These are phyloP conservation scores for Hipparchia semele DNA, from an alignment of 2,888 invertebrate species.

Conservation along the genomic window DNA sequence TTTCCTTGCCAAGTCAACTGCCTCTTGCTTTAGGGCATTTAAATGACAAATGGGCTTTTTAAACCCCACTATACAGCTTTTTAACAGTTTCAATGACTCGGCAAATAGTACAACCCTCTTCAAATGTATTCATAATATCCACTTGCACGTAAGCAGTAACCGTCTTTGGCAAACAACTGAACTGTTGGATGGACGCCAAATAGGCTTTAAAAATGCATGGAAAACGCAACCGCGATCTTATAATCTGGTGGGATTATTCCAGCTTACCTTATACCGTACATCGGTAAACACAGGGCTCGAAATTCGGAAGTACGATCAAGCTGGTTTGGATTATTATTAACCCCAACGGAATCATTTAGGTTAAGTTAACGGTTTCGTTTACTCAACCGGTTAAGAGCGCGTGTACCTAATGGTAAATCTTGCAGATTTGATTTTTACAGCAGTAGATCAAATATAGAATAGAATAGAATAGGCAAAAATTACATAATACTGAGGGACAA, in stretches of 20 bases:
- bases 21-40: neutral
- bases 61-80: neutral
- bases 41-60: neutral
- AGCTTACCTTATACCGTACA: slow-evolving; percentile 14
- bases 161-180: slow-evolving; percentile 34
- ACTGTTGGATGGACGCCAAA: slow-evolving; percentile 34
- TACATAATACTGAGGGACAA: too few relatives aligned
- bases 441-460: too few relatives aligned
- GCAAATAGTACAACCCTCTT: slow-evolving; percentile 8
- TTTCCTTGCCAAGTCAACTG: neutral
- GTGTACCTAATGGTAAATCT: too few relatives aligned
- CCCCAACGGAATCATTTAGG: too few relatives aligned
- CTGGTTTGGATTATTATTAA: too few relatives aligned
- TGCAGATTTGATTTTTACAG: too few relatives aligned
- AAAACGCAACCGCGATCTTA: slow-evolving; percentile 24
- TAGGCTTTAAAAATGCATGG: slow-evolving; percentile 30
- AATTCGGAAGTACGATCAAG: neutral
- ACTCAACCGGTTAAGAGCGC: too few relatives aligned
- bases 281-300: neutral
- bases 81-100: slow-evolving; percentile 10
- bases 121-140: slow-evolving; percentile 18
- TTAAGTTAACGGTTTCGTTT: too few relatives aligned
- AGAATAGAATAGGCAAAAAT: too few relatives aligned
- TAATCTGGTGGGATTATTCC: slow-evolving; percentile 27
- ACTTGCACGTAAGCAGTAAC: slow-evolving; percentile 29